Base-by-base conservation (phyloP, 2,797 vertebrate species). In the Hoplostethus atlanticus region DNA sequence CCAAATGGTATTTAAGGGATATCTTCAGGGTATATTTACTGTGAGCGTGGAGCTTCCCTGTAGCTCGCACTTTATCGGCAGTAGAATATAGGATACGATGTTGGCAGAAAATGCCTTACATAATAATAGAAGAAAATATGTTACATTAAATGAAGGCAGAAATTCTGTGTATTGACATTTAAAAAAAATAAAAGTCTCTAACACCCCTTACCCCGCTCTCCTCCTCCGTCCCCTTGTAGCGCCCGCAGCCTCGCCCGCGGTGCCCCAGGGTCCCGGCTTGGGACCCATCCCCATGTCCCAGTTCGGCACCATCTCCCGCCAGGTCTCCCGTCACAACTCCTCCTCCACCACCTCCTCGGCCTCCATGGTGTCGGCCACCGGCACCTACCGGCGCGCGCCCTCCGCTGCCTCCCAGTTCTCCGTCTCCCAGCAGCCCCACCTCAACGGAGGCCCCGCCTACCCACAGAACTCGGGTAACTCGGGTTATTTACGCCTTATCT, bases 261-360 rank as follows among this genome's bases (percentile, higher is more conserved):
- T 94, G 52, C 94, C 91, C 17, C 93, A 92, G 79, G 95, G 94
- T 6, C 94, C 96, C 73, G 97, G 96, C 86, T 92, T 97, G 83
- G 97, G 96, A 77, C 97, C 98, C 71, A 96, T 97, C 91, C 97
- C 98, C 88, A 97, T 97, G 94, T 99, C 98, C 88, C 98, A 99
- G 95, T 99, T 98, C 76, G 97, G 98, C 94, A 99, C 98, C 85
- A 98, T 99, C 94, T 98, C 97, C 88, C 97, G 98, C 88, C 98
- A 99, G 95, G 96, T 99, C 83, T 99, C 98, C 12, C 96, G 98
- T 80, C 98, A 99, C 95, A 98, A 97, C 94, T 99, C 98, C 1
- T 21, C 21, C 83, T 93, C 91, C 66, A 96, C 96, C 91, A 97
- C 97, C 91, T 99, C 98, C 87, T 98, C 98, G 25, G 93, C 97